Conservation (phyloP, 2,797 vertebrate genomes). For the Carapus acus region DNA sequence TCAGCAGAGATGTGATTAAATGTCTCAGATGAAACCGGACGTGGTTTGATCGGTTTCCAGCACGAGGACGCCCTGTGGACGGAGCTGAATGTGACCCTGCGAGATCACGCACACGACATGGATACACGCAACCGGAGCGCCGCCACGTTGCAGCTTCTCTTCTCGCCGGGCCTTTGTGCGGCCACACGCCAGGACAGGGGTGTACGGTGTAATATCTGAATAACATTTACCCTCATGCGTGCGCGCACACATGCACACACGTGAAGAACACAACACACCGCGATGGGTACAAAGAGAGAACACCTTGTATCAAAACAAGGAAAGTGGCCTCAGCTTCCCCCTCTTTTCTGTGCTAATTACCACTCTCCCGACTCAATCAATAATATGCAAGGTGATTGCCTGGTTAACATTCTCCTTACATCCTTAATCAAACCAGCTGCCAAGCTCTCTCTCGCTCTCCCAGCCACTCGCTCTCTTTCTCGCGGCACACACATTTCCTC, state of each 20-base stretch:
- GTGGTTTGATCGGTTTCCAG: constrained; percentile 39
- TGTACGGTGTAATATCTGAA: constrained; percentile 9
- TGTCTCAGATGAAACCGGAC: constrained; percentile 48
- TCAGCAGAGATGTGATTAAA: constrained; percentile 56
- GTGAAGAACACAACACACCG: constrained; percentile 44
- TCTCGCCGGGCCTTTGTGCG: background rate
- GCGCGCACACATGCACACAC: constrained; percentile 12
- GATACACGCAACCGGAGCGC: background rate
- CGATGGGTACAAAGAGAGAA: constrained; percentile 65
- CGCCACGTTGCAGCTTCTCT: too few species aligned
- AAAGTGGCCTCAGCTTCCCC: constrained; percentile 65
- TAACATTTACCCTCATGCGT: constrained; percentile 21
- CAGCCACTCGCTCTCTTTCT: background rate
- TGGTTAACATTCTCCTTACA: constrained; percentile 81
- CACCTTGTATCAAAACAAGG: constrained; percentile 71
- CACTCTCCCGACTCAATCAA: constrained; percentile 75
- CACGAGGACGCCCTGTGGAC: constrained; percentile 24
- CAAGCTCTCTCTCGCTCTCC: constrained; percentile 49
- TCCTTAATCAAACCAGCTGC: constrained; percentile 73
- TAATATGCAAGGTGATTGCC: constrained; percentile 78
- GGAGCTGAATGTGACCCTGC: constrained; percentile 45
- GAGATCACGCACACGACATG: constrained; percentile 14
- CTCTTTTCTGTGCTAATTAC: constrained; percentile 71
- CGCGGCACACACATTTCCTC: constrained; percentile 58
- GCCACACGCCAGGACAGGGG: background rate